phyloP scores from a whole-genome alignment of 2,888 invertebrate species.

The Lycia hirtaria region DNA sequence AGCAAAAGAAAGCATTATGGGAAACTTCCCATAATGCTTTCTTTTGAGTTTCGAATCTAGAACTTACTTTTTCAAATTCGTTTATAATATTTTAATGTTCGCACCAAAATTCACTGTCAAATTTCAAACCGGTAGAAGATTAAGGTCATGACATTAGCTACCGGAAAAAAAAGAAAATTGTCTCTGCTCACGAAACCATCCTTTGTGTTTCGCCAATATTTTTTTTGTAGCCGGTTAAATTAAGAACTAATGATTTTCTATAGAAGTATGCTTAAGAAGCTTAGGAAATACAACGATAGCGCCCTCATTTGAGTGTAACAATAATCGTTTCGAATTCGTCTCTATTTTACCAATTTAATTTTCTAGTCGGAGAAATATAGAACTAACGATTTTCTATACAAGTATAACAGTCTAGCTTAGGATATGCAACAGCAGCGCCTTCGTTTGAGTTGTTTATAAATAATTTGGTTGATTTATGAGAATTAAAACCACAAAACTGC shows the following conservation, averaged over 20 bases:
- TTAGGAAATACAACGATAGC: neutral
- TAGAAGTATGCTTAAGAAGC: neutral
- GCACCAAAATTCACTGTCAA: constrained; percentile 10
- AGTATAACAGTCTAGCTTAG: neutral
- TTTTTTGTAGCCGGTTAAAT: neutral
- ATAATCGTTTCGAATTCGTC: too few species aligned
- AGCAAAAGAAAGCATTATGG: too few species aligned
- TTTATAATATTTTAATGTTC: constrained; percentile 25
- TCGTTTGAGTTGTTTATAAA: too few species aligned
- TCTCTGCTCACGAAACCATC: constrained; percentile 10
- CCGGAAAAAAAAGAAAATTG: constrained; percentile 17
- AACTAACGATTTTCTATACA: neutral
- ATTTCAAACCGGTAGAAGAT: constrained; percentile 16
- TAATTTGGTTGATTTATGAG: neutral
- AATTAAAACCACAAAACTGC: neutral
- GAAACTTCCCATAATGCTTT: too few species aligned
- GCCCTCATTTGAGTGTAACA: too few species aligned
- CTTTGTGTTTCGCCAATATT: neutral
- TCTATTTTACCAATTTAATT: neutral
- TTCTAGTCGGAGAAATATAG: neutral
- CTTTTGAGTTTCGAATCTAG: too few species aligned
- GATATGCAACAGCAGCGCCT: neutral
- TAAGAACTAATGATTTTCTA: neutral
- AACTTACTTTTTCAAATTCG: constrained; percentile 16
- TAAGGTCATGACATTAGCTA: constrained; percentile 22